Percentiles rank a stretch among this genome's conserved stretches.
Evolutionary conservation across 2,888 invertebrate species (phyloP).

Genomic region (Parnassius mnemosyne): DNA sequence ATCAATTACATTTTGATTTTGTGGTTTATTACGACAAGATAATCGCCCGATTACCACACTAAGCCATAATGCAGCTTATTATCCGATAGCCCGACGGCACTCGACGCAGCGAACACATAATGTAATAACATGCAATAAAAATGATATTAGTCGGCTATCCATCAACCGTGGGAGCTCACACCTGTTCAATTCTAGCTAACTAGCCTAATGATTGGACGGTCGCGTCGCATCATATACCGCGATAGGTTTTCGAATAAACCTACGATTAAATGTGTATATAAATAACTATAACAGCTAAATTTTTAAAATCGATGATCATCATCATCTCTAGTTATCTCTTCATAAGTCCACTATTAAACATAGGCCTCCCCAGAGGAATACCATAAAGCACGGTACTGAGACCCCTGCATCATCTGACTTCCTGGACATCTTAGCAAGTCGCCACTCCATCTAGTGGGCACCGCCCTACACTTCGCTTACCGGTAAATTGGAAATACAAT

Average conservation of each 20-base stretch:
- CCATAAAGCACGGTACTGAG: too few relatives aligned
- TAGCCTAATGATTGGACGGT: not conserved
- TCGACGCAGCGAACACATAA: slow-evolving; percentile 6
- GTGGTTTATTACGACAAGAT: slow-evolving; percentile 1
- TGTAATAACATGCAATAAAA: slow-evolving; percentile 26
- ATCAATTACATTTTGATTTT: slow-evolving; percentile 8
- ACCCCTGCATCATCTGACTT: too few relatives aligned
- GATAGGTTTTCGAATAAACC: not conserved
- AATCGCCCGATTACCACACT: slow-evolving; percentile 5
- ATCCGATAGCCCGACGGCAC: not conserved
- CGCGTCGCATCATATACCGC: not conserved
- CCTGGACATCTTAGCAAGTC: too few relatives aligned
- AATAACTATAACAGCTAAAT: too few relatives aligned
- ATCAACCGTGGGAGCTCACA: slow-evolving; percentile 23
- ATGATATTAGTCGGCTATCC: slow-evolving; percentile 21
- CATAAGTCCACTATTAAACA: too few relatives aligned
- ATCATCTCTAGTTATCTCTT: too few relatives aligned
- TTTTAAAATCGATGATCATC: too few relatives aligned
- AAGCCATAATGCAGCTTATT: slow-evolving; percentile 4
- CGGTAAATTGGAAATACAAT: too few relatives aligned
- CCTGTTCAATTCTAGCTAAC: slow-evolving; percentile 6
- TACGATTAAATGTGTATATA: not conserved
- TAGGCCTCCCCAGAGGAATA: too few relatives aligned
- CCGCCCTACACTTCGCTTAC: too few relatives aligned
- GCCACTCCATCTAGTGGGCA: too few relatives aligned